phyloP scores from a whole-genome alignment of 1,140 invertebrate genomes.

The Drosophila subpulchrella region DNA sequence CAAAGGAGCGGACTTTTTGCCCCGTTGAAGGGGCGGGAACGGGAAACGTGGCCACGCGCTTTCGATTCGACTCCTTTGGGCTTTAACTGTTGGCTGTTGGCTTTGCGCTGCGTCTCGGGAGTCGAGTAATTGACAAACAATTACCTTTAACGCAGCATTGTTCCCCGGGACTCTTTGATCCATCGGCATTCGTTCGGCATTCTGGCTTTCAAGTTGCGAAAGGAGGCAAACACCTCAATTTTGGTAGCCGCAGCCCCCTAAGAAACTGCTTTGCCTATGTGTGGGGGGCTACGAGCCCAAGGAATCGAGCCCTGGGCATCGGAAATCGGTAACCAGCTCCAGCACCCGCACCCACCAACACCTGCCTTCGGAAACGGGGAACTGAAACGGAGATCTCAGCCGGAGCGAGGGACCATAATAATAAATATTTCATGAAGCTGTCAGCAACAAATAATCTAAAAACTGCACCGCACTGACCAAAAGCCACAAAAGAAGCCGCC shows the following conservation, averaged over 20 bases:
- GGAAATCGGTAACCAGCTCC: conserved; percentile 41
- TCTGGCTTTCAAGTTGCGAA: conserved; percentile 72
- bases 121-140: conserved; percentile 83
- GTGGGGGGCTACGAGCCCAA: conserved; percentile 16
- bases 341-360: conserved; percentile 52
- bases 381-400: conserved; percentile 24
- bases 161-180: conserved; percentile 71
- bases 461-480: conserved; percentile 70
- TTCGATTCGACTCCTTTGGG: conserved; percentile 17
- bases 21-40: conserved; percentile 7
- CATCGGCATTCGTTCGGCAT: conserved; percentile 66
- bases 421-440: conserved; percentile 83
- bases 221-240: conserved; percentile 76
- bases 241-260: conserved; percentile 55
- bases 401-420: conserved; percentile 64
- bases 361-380: conserved; percentile 27
- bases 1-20: conserved; percentile 23
- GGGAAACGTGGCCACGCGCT: conserved; percentile 59
- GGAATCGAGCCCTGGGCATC: conserved; percentile 5
- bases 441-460: conserved; percentile 83
- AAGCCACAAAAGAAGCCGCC: conserved; percentile 76
- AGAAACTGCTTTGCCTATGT: conserved; percentile 71
- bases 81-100: conserved; percentile 1
- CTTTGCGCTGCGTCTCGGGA: conserved; percentile 56
- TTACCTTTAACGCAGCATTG: conserved; percentile 83